Percentiles rank a stretch among this genome's conserved stretches.
Evolutionary conservation across 2,797 vertebrate species (phyloP).

Genomic region (Molossus molossus): DNA sequence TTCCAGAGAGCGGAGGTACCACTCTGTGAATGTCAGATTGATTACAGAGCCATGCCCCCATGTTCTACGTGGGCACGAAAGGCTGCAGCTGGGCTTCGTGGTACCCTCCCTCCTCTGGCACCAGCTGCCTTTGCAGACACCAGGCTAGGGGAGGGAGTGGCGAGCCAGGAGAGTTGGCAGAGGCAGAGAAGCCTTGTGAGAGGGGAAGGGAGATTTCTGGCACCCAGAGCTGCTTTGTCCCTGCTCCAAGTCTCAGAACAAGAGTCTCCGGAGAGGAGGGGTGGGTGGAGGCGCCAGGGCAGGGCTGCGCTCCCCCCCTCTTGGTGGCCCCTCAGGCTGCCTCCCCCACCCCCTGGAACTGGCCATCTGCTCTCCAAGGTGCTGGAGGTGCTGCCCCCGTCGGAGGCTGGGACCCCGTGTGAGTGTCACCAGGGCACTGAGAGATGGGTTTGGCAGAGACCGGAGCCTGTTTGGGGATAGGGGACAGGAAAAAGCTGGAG

Average conservation of each 20-base stretch:
- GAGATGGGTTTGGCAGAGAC: background rate
- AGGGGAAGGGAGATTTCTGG: background rate
- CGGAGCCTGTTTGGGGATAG: background rate
- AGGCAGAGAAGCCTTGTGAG: background rate
- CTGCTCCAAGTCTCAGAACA: background rate
- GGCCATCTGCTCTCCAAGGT: background rate
- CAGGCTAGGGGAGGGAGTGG: background rate
- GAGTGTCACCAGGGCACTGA: background rate
- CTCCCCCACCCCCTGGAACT: accelerated
- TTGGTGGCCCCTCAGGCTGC: accelerated
- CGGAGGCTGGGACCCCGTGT: background rate
- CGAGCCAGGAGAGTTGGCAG: background rate
- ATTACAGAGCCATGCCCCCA: background rate
- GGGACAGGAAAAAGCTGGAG: background rate
- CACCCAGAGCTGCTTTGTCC: background rate
- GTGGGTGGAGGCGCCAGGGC: too few species aligned
- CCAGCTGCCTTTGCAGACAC: background rate
- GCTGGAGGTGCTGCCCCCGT: background rate
- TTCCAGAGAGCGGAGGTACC: background rate
- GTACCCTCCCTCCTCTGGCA: background rate
- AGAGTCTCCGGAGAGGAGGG: background rate
- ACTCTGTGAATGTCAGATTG: background rate
- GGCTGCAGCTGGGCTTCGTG: background rate
- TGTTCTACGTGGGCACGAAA: accelerated
- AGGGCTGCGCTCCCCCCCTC: accelerated